Evolutionary conservation across 2,797 vertebrate species (phyloP).

Genomic region (Erpetoichthys calabaricus): DNA sequence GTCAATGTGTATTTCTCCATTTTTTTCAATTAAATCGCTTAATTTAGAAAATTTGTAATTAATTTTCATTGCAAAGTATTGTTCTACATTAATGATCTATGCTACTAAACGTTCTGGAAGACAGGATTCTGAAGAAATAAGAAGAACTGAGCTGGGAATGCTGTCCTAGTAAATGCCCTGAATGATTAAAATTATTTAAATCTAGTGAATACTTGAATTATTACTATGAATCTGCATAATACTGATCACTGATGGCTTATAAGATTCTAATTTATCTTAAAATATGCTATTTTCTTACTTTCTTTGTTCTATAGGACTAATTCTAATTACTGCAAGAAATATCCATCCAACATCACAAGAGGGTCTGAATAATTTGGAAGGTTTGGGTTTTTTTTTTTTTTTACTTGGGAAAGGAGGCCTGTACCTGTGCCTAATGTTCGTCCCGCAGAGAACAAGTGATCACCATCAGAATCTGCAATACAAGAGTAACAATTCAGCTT

Average conservation of each 20-base stretch:
- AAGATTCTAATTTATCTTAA: no score
- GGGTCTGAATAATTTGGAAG: constrained; percentile 11
- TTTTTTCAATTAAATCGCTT: no score
- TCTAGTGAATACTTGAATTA: no score
- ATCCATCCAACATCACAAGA: constrained; percentile 36
- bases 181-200: not conserved
- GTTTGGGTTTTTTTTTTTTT: constrained; percentile 6
- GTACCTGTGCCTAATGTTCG: constrained; percentile 65
- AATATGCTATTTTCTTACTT: not conserved
- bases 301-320: not conserved
- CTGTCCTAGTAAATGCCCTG: not conserved
- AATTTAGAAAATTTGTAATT: no score
- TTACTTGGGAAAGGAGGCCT: constrained; percentile 26
- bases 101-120: no score
- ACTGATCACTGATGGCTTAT: no score
- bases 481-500: constrained; percentile 45
- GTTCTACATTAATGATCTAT: no score
- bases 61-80: no score
- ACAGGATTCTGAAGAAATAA: no score
- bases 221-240: no score
- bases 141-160: no score
- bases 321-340: not conserved
- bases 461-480: constrained; percentile 67
- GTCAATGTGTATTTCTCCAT: no score
- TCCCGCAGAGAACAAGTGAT: constrained; percentile 69